Evolutionary conservation across 23 tunicate genomes (phyloP), one percentile per base, ranked within the genome.

Genomic region (Diplosoma virens): DNA sequence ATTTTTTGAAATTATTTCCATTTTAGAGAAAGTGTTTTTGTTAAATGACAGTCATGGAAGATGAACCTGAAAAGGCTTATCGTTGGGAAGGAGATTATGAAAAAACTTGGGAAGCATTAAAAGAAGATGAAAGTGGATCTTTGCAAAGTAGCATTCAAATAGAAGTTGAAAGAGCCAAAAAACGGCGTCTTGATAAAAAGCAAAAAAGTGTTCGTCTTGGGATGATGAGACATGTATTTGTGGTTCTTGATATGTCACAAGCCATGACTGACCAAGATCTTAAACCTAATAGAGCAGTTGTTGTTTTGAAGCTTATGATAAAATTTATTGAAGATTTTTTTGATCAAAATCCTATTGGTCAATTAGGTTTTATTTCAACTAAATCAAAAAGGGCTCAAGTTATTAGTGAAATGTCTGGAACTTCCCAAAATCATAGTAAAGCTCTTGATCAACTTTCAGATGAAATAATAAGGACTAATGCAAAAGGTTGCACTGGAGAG

Each of bases 1-100:
- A n/a, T n/a, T n/a, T n/a, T n/a, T n/a, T n/a, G n/a, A n/a, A n/a
- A n/a, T n/a, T n/a, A n/a, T n/a, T n/a, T n/a, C n/a, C n/a, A n/a
- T n/a, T n/a, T n/a, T n/a, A n/a, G n/a, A n/a, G n/a, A n/a, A n/a
- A n/a, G n/a, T n/a, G n/a, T n/a, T n/a, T n/a, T n/a, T n/a, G n/a
- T n/a, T n/a, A n/a, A n/a, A n/a, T n/a, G n/a, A n/a, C n/a, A n/a
- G n/a, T n/a, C 25, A 88, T 88, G 96, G 91, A 85, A 23, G 82
- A 85, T 1, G 98, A 86, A 36, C 50, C 73, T 25, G 90, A 90
- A 26, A 80, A 82, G 27, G 85, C 89, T 30, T 94, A 94, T 67
- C 77, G 89, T 60, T 94, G 94, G 98, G 98, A 94, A 74, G 98
- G 98, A 58, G 98, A 82, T 35, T 94, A 87, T 82, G 88, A 87